Evolutionary conservation across 53 echinoderm and acorn worm genomes (phyloP).

Genomic region (Hippasteria phrygiana): DNA sequence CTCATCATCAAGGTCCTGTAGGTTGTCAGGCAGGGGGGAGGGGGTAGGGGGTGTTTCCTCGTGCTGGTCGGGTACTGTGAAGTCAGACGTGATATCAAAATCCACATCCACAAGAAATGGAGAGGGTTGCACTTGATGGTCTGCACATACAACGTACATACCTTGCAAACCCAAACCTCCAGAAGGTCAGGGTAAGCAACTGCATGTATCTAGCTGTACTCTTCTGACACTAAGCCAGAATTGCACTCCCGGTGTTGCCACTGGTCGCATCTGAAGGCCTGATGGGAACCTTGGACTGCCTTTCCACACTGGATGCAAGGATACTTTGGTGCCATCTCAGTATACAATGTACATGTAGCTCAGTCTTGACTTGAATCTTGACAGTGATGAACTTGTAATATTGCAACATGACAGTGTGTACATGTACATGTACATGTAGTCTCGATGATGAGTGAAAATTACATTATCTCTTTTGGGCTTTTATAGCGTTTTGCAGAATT

Average conservation of each 20-base stretch:
- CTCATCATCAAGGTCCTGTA: background rate
- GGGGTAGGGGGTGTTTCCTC: no score
- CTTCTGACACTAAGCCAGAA: conserved; percentile 8
- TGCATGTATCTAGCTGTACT: conserved; percentile 8
- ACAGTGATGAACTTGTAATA: background rate
- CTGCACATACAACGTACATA: background rate
- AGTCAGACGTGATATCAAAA: no score
- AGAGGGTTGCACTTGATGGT: background rate
- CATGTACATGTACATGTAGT: no score
- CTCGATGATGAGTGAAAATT: background rate
- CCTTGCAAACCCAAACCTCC: background rate
- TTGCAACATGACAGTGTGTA: background rate
- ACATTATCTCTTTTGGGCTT: background rate
- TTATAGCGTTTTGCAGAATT: background rate
- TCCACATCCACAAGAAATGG: no score
- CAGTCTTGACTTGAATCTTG: background rate
- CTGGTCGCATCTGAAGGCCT: conserved; percentile 35
- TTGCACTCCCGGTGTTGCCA: conserved; percentile 58
- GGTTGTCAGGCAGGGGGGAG: no score
- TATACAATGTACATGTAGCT: no score
- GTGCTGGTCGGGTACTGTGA: no score
- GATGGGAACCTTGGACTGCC: conserved; percentile 14
- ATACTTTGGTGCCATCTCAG: background rate
- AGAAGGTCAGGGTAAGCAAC: background rate
- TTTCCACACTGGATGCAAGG: background rate